Evolutionary conservation across 1,140 invertebrate species (phyloP).

Genomic region (Wiebesia pumilae): DNA sequence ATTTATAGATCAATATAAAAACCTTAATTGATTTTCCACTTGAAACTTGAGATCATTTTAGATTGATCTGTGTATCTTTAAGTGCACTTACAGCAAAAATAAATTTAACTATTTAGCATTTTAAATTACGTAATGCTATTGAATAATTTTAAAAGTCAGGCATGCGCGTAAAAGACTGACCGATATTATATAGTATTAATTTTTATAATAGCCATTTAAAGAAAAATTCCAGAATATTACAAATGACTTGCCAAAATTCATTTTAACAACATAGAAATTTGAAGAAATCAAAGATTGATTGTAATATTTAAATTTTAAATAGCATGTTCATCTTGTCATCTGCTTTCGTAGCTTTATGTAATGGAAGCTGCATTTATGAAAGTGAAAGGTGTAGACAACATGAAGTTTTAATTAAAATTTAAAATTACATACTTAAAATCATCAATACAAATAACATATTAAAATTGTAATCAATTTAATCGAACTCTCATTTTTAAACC

Average conservation of each 20-base stretch:
- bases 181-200: not conserved
- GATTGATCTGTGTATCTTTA: conserved; percentile 22
- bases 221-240: not conserved
- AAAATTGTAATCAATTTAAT: no score
- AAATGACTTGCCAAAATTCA: not conserved
- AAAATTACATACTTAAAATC: not conserved
- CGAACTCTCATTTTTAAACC: no score
- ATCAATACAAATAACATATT: not conserved
- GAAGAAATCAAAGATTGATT: not conserved
- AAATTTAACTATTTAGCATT: conserved; percentile 25
- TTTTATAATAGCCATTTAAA: not conserved
- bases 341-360: not conserved
- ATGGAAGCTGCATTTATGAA: not conserved
- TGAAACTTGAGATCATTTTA: conserved; percentile 16
- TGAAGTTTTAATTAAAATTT: conserved; percentile 19
- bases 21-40: conserved; percentile 38
- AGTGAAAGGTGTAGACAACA: conserved; percentile 21
- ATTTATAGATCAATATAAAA: conserved; percentile 40
- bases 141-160: not conserved
- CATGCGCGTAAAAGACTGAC: not conserved
- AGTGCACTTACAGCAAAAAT: conserved; percentile 30
- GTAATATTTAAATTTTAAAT: no score
- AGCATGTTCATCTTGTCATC: not conserved
- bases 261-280: not conserved
- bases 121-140: conserved; percentile 4